Evolutionary conservation across 1,140 invertebrate species (phyloP).

Genomic region (Panulirus ornatus): DNA sequence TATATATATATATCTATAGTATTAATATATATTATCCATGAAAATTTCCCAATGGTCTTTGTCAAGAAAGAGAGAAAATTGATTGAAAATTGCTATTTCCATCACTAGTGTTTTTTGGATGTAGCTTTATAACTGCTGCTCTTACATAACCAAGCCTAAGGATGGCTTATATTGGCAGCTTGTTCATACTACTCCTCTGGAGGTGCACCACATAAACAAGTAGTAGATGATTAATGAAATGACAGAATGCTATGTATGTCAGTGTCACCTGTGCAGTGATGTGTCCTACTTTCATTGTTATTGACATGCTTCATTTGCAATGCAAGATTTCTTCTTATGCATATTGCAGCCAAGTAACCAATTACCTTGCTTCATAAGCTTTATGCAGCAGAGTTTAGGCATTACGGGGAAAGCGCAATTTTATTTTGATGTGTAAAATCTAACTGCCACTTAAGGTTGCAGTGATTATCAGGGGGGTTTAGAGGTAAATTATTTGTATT

Average conservation of each 20-base stretch:
- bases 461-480: no score
- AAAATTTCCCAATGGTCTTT: no score
- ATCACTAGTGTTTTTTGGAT: slow-evolving; percentile 21
- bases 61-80: no score
- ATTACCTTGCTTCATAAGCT: neutral
- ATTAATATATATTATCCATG: no score
- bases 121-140: slow-evolving; percentile 39
- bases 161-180: neutral
- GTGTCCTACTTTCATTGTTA: neutral
- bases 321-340: neutral
- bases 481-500: no score
- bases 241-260: neutral
- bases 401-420: no score
- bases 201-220: neutral
- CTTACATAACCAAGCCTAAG: slow-evolving; percentile 22
- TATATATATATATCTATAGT: no score
- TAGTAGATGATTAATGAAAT: neutral
- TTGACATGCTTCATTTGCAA: neutral
- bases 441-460: no score
- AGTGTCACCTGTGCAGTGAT: neutral
- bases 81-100: slow-evolving; percentile 31
- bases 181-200: neutral
- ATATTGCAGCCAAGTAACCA: neutral
- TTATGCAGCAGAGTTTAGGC: no score
- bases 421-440: no score